Base-by-base conservation (phyloP, 23 tunicate species). In the Halocynthia roretzi region DNA sequence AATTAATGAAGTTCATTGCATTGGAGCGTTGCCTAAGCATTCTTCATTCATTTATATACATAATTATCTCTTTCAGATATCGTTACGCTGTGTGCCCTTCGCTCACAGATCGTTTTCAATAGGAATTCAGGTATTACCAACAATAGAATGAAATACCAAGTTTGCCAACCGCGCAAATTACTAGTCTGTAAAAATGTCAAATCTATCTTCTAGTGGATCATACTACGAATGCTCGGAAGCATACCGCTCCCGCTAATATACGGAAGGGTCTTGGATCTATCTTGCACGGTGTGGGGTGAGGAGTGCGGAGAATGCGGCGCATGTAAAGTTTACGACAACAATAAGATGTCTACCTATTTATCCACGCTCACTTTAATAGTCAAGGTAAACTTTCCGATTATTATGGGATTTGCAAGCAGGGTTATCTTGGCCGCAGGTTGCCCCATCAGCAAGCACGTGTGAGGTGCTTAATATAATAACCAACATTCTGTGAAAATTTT, bases 271-370 rank as follows among this genome's bases (percentile, higher is more conserved):
- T 75, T 81, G 53, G 92, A 86, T 60, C 78, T 80, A 44, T 71
- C 82, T 10, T 86, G 92, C 56, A 55, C 77, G 5, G 92, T 81
- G n/a, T 86, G 92, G 92, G 64, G 80, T 51, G 52, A 56, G n/a
- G 71, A 54, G 17, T 54, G 68, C 48, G 76, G 50, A 6, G 60
- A 80, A 10, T 71, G 70, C 17, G 80, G 81, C 10, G 81, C 92
- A 9, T 86, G 92, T 53, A 18, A 78, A 15, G 67, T 86, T n/a
- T 86, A 86, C 51, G 70, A 64, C 72, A 86, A 81, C 69, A 10
- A 61, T 66, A 76, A 79, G 52, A 86, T 86, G 92, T 68, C 85
- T 6, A 52, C 70, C 15, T 86, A 81, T 40, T 52, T 76, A 19
- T 53, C 76, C 15, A 58, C 74, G 10, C 60, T 86, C 0, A 51